Base-by-base conservation (phyloP, 1,140 invertebrate species). In the Sitodiplosis mosellana region DNA sequence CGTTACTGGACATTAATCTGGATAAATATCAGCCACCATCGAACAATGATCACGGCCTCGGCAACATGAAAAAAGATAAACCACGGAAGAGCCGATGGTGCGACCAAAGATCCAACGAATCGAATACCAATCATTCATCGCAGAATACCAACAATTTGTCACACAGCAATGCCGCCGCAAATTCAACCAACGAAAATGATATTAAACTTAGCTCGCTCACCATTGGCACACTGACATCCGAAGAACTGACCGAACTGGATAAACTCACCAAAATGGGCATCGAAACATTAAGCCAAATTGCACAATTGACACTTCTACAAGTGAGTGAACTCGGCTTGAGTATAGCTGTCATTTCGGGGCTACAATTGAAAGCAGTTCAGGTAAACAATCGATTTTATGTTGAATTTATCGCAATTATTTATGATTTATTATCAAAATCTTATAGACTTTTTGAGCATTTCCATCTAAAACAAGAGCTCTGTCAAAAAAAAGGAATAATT, bases 41-140 rank as follows among this genome's bases (percentile, higher is more conserved):
- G 8, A 43, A 43, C 5, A 21, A 12, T 19, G 41, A 19, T 4
- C 11, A 6, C 6, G 20, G n/a, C 41, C 4, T 18, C 4, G n/a
- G 20, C 17, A 19, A 43, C 6, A 20, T 18, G 41, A 43, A 43
- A 55, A 57, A 61, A 21, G 60, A 68, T 41, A 74, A 74, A 57
- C 68, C 74, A 33, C 65, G 75, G 21, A 75, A 73, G 34, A 76
- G 75, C 6, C 64, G 76, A 48, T 78, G 76, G 76, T 70, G 66
- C 21, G 70, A 71, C 56, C 37, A 40, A 15, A 3, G 14, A n/a
- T 40, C 37, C 37, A 18, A n/a, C 6, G 37, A n/a, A 40, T 40
- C 37, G 17, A 40, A n/a, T 14, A 40, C 37, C 4, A 40, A 18
- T 51, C 54, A 10, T 27, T 44, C 43, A 44, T 18, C 12, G 19